Evolutionary conservation across 2,113 vertebrate genomes (phyloP).

Genomic region (Chionis minor): DNA sequence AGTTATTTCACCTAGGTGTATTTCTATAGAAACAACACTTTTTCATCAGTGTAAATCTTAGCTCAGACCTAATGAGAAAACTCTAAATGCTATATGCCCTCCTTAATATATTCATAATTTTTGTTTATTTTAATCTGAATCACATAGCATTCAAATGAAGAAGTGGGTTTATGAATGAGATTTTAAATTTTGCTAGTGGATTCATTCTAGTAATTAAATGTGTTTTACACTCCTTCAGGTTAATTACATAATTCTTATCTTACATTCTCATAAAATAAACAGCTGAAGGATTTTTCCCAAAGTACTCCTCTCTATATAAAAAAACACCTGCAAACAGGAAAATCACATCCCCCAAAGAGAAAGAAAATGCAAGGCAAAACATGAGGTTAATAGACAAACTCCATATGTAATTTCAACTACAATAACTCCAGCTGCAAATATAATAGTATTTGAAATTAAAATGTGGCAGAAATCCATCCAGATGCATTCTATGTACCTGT

Average conservation of each 20-base stretch:
- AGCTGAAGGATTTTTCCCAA: neutral
- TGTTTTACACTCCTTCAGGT: neutral
- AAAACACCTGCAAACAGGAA: neutral
- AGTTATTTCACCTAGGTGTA: neutral
- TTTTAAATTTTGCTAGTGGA: neutral
- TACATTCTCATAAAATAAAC: neutral
- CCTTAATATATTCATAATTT: neutral
- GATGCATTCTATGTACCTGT: neutral
- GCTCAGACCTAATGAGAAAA: neutral
- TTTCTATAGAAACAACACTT: neutral
- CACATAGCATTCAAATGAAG: neutral
- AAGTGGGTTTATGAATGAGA: neutral
- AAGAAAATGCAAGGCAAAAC: neutral
- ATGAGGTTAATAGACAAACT: neutral
- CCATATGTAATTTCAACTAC: neutral
- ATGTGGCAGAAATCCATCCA: neutral
- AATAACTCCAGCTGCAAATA: neutral
- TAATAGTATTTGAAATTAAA: neutral
- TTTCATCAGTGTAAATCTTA: neutral
- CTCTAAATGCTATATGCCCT: neutral
- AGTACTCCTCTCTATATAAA: neutral
- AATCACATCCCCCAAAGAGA: neutral
- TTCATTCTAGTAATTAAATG: neutral
- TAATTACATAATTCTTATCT: neutral
- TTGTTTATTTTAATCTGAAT: neutral